Base-by-base conservation (phyloP, 2,888 invertebrate species). In the Xylota sylvarum region DNA sequence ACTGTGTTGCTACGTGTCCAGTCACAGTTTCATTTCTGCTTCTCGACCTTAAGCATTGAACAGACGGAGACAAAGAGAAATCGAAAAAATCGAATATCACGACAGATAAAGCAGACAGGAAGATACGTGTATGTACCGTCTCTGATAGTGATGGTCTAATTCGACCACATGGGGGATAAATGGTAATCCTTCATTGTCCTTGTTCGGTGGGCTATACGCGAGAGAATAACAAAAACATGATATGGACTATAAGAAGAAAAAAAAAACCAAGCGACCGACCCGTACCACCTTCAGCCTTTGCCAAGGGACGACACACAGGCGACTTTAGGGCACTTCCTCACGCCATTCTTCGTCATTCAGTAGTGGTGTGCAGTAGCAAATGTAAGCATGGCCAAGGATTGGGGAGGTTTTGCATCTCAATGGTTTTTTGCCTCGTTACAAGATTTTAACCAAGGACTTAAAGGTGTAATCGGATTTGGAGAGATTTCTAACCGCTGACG, bases 401-500 rank as follows among this genome's bases (percentile, higher is more conserved):
- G 64, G 37, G 30, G 14, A 30, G 80, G 43, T 65, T 73, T 72
- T 73, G 80, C 73, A 73, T 80, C 65, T 67, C 73, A 73, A 73
- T 67, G 73, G 50, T 60, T 37, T 50, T 55, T 74, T 67, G 65
- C 37, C 37, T 67, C 73, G 65, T 73, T 80, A 80, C 65, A 80
- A 73, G 73, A 65, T 58, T 80, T 73, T 73, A 65, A 65, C 73
- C 72, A 65, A 43, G 37, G 65, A 73, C 58, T 80, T 80, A 80
- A 80, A 80, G 73, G 58, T 67, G 67, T 80, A 80, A 80, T 73
- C 67, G 56, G 80, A 80, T 80, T 80, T 80, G 46, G 37, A 52
- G 32, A 58, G 60, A 67, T 65, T 72, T 40, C 55, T 69, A 69
- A 62, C 69, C 46, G 43, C 58, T 17, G n/a, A 50, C n/a, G 27